Evolutionary conservation across 2,888 invertebrate species (phyloP), one percentile per base, ranked within the genome.

Genomic region (Diplolepis rosae): DNA sequence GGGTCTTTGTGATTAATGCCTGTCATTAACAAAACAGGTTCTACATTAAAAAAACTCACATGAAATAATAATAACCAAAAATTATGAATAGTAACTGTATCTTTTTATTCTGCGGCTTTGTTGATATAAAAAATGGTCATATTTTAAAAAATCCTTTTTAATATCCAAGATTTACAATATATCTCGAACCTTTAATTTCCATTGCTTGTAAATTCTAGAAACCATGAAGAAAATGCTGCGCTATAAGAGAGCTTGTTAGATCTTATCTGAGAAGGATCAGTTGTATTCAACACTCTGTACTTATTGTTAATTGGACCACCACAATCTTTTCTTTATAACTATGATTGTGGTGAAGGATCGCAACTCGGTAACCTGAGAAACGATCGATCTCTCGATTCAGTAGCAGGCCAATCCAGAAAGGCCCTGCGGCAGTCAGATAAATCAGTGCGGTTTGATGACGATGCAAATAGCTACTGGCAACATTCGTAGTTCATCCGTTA

Each of bases 391-490:
- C 50, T 18, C 35, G 66, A 69, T 68, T 65, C 72, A 69, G 71
- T 71, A 71, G 75, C 71, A 48, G 71, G 68, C 65, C 72, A 68
- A 73, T 68, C 69, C n/a, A n/a, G n/a, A n/a, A 65, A 66, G 51
- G 65, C 66, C 73, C 71, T 67, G 68, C 69, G 68, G 71, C 73
- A 68, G 71, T 66, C 67, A 72, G 73, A 76, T 76, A 73, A 76
- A 76, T 76, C 73, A 76, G 70, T 68, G 71, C 75, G 66, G 61
- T 68, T 69, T 71, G 71, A 76, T 76, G 76, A 76, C 73, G 73
- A 76, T 73, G 76, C 76, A 76, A 76, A 76, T 76, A 73, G 71
- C 73, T 72, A 73, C 75, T 71, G 75, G 71, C 54, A 65, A 61
- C 51, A 56, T 48, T 66, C 39, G 67, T 52, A 69, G 69, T 67